phyloP scores from a whole-genome alignment of 2,113 vertebrate species.

The Ictalurus furcatus region DNA sequence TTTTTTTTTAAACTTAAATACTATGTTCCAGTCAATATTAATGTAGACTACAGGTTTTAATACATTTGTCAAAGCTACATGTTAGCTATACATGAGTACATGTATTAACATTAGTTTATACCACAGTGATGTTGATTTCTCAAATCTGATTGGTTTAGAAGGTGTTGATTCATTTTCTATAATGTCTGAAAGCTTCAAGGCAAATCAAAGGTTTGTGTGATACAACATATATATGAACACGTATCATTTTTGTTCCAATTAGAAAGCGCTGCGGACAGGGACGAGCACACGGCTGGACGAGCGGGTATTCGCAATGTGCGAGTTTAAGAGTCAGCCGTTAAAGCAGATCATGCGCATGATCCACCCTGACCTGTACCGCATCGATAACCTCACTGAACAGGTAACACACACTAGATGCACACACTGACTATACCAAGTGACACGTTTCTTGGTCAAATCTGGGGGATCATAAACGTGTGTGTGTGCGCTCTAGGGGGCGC shows the following conservation, averaged over 20 bases:
- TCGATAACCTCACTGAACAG: constrained; percentile 92
- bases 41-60: neutral
- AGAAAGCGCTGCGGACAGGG: constrained; percentile 94
- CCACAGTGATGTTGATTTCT: neutral
- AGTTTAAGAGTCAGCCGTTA: constrained; percentile 94
- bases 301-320: constrained; percentile 93
- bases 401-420: constrained; percentile 64
- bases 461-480: neutral
- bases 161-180: neutral
- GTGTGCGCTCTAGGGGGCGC: constrained; percentile 77
- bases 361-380: constrained; percentile 90
- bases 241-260: constrained; percentile 19
- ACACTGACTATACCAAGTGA: neutral
- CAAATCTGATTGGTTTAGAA: neutral
- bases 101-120: neutral
- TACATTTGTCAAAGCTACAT: neutral
- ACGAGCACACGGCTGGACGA: constrained; percentile 93
- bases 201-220: neutral
- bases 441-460: neutral
- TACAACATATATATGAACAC: neutral
- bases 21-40: neutral
- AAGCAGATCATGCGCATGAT: constrained; percentile 89
- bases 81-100: neutral
- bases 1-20: neutral
- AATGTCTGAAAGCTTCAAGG: neutral